Base-by-base conservation (phyloP, 2,797 vertebrate genomes). In the Malurus splendens region DNA sequence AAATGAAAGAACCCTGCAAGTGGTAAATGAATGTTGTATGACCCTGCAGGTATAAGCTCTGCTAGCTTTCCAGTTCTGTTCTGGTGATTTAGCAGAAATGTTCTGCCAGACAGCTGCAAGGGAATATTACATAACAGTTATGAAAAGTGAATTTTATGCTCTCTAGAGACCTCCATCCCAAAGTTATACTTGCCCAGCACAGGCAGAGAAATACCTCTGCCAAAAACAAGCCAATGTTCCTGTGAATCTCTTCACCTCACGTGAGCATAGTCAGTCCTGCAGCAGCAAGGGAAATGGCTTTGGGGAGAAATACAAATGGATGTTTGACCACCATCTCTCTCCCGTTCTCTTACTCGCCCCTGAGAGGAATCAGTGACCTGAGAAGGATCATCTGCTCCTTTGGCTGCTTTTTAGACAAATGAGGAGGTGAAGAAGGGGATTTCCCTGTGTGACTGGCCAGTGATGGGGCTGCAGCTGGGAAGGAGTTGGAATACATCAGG, bases 21-120 rank as follows among this genome's bases (percentile, higher is more conserved):
- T n/a, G 55, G 56, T 83, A 92, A 89, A 90, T 87, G 90, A 89
- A 86, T 64, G 44, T 76, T 92, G n/a, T 36, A 87, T 87, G 80
- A 76, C 67, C 70, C 85, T 72, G 45, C 33, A 90, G 70, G 70
- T 89, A 62, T 70, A 50, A 0, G 1, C 25, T 83, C 41, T 72
- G 62, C 76, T 88, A 82, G 36, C 59, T 85, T 90, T 93, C 66
- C 76, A 83, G 55, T 54, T 85, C 52, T 1, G 3, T 81, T 85
- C 44, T 47, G 38, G 38, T 80, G 79, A 91, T 90, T 90, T 66
- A 91, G 68, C 50, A 87, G 62, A 85, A 95, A 78, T 54, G 33
- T 90, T 87, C 66, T 83, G 82, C 79, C 74, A 87, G 82, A 54
- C 2, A 4, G 36, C 66, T 91, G 79, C 62, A 89, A 73, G 60